Base-by-base conservation (phyloP, 2,797 vertebrate species). In the Darevskia nairensis region DNA sequence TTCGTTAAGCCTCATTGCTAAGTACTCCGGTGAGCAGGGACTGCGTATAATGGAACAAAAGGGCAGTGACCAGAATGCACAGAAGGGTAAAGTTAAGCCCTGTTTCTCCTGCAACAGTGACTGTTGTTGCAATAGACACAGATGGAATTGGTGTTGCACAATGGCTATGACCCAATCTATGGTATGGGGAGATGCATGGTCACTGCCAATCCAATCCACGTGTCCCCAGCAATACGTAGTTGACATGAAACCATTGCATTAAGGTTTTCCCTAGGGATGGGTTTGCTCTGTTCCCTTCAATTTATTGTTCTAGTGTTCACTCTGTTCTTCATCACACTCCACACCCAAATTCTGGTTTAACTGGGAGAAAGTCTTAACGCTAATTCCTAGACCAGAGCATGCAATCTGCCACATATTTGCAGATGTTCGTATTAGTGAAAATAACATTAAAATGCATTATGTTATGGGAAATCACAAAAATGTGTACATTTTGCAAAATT, bases 11-110 rank as follows among this genome's bases (percentile, higher is more conserved):
- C 50, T 50, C 50, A 50, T 50, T 50, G 3, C 50, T 50, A 50
- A 13, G 11, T 50, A 50, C 50, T 50, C 46, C 2, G 10, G 46
- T 50, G 46, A 93, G 61, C 88, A 39, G 77, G 91, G 27, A 0
- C 85, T 85, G 71, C 91, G 85, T 89, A 84, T 74, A 77, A 90
- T 86, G 85, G 79, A 89, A 90, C 93, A 87, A 93, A 89, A 91
- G 88, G 93, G 89, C 82, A 90, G 89, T 91, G 90, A 87, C 59
- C 80, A 23, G 64, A 69, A 74, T 4, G n/a, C 0, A 0, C 17
- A 69, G 41, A 81, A 64, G 82, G 69, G 55, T 39, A 41, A 50
- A 69, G 80, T 46, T 19, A 69, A 82, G 8, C 39, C 11, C 3
- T 59, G 80, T 66, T 82, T 82, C 39, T 39, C 13, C 69, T 17